Conservation (phyloP, 2,113 vertebrate genomes). For the Sinocyclocheilus rhinocerous region DNA sequence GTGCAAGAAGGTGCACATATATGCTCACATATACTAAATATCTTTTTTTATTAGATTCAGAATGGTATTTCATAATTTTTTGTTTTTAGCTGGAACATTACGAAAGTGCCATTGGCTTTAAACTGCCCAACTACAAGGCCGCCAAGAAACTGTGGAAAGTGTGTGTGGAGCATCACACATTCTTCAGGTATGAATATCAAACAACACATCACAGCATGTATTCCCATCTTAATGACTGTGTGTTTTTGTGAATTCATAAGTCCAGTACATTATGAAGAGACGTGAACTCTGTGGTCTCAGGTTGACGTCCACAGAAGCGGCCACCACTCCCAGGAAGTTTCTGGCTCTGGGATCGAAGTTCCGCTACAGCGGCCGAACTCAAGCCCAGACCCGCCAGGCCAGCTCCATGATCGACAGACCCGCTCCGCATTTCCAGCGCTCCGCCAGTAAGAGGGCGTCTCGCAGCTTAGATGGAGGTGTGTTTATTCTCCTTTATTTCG, state of each 20-base stretch:
- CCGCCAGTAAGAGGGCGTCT: too few species aligned
- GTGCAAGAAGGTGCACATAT: not conserved
- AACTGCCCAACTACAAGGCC: slow-evolving; percentile 93
- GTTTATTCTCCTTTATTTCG: too few species aligned
- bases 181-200: slow-evolving; percentile 86
- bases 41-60: not conserved
- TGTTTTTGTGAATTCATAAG: not conserved
- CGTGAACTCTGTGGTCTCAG: slow-evolving; percentile 65
- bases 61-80: not conserved
- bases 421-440: too few species aligned
- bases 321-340: slow-evolving; percentile 91
- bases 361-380: slow-evolving; percentile 80
- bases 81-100: slow-evolving; percentile 87
- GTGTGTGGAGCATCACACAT: slow-evolving; percentile 97
- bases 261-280: not conserved
- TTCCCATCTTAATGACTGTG: not conserved
- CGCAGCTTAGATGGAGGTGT: too few species aligned
- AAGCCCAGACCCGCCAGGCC: too few species aligned
- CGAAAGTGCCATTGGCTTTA: slow-evolving; percentile 97
- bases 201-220: not conserved
- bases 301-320: slow-evolving; percentile 90
- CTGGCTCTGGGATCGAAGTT: slow-evolving; percentile 95
- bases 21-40: not conserved
- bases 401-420: too few species aligned
- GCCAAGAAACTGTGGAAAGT: slow-evolving; percentile 99